Percentiles rank a stretch among this genome's conserved stretches.
Evolutionary conservation across 2,888 invertebrate species (phyloP).

Genomic region (Stenodema calcarata): DNA sequence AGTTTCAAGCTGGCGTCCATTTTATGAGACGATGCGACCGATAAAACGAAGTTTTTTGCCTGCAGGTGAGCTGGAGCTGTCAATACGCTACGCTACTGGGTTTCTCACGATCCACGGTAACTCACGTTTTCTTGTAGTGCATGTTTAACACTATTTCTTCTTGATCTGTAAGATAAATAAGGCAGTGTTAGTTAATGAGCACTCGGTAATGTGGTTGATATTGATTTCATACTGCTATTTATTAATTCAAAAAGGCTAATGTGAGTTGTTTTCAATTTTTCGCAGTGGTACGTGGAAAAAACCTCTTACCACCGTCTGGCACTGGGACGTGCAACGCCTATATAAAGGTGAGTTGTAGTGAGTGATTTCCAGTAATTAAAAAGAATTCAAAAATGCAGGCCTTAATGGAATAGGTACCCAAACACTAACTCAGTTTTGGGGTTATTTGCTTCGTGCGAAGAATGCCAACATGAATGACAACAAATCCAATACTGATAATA

Average conservation of each 20-base stretch:
- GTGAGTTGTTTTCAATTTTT: neutral
- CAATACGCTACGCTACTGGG: conserved; percentile 60
- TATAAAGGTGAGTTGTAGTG: conserved; percentile 71
- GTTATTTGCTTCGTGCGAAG: too few relatives aligned
- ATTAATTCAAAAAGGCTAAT: too few relatives aligned
- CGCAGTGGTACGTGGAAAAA: conserved; percentile 79
- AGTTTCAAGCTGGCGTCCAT: neutral
- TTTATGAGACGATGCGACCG: neutral
- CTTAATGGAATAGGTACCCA: too few relatives aligned
- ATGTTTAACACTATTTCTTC: neutral
- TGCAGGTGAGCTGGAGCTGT: conserved; percentile 62
- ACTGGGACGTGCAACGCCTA: conserved; percentile 80
- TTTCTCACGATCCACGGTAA: conserved; percentile 63
- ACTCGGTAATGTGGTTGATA: too few relatives aligned
- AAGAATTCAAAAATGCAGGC: too few relatives aligned
- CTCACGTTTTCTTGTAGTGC: conserved; percentile 56
- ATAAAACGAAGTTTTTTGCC: neutral
- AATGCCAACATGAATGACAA: too few relatives aligned
- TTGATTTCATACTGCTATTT: too few relatives aligned
- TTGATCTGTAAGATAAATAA: neutral
- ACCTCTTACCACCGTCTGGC: conserved; percentile 73
- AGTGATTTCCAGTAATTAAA: too few relatives aligned
- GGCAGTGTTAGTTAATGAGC: too few relatives aligned
- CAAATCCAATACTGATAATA: too few relatives aligned
- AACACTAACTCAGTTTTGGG: too few relatives aligned